phyloP scores from a whole-genome alignment of 2,797 vertebrate species.

The Acanthiza pusilla region DNA sequence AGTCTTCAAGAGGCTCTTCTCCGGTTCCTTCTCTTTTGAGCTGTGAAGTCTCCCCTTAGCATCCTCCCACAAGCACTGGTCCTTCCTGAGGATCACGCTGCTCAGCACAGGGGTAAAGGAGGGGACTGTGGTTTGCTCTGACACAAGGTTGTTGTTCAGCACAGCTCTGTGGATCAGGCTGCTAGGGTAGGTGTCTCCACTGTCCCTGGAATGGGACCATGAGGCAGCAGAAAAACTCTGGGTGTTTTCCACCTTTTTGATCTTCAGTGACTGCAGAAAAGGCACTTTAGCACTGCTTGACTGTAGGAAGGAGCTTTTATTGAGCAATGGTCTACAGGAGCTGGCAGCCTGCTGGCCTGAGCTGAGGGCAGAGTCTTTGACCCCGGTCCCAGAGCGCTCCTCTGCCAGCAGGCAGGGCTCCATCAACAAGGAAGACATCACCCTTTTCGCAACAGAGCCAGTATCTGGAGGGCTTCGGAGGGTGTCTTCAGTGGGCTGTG shows the following conservation, averaged over 20 bases:
- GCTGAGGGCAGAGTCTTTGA: constrained; percentile 40
- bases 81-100: neutral
- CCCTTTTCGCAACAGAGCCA: constrained; percentile 16
- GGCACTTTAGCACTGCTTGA: constrained; percentile 83
- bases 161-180: neutral
- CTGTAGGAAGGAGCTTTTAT: constrained; percentile 63
- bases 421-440: constrained; percentile 23
- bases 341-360: constrained; percentile 70
- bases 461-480: neutral
- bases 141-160: neutral
- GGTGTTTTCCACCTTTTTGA: constrained; percentile 59
- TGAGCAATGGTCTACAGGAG: constrained; percentile 67
- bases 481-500: neutral
- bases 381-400: constrained; percentile 40
- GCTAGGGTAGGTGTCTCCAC: constrained; percentile 12
- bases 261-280: constrained; percentile 67
- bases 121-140: neutral
- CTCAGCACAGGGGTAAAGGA: neutral
- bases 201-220: constrained; percentile 1
- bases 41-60: neutral
- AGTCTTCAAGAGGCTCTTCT: constrained; percentile 59
- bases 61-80: neutral
- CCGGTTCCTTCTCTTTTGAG: neutral
- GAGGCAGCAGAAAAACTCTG: neutral
- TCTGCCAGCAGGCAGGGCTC: constrained; percentile 61